Conservation (phyloP, 2,888 invertebrate genomes). For the Torymus auratus region DNA sequence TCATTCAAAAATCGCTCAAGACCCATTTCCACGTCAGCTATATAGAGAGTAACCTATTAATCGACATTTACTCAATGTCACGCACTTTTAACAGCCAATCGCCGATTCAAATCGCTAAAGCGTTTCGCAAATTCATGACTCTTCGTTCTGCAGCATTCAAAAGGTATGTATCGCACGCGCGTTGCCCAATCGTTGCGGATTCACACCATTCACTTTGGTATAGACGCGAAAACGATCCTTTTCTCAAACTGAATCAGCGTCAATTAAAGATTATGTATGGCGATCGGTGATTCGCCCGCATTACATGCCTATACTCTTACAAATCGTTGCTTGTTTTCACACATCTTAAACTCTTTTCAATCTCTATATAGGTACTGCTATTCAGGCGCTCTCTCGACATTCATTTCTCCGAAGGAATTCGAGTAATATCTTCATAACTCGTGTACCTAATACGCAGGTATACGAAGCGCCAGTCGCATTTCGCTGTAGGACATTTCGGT, state of each 20-base stretch:
- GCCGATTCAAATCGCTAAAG: constrained; percentile 1
- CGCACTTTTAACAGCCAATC: neutral
- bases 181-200: neutral
- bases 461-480: no score
- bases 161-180: neutral
- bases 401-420: no score
- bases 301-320: no score
- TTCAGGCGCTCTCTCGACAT: no score
- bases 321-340: no score
- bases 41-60: constrained; percentile 3
- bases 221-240: constrained; percentile 11
- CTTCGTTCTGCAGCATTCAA: constrained; percentile 12
- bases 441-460: no score
- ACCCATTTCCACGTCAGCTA: neutral
- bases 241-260: neutral
- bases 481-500: no score
- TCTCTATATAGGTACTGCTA: no score
- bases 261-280: no score
- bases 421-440: no score
- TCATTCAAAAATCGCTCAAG: neutral
- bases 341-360: no score
- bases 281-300: no score
- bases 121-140: constrained; percentile 30
- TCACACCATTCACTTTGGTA: neutral
- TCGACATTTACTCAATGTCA: constrained; percentile 2